Evolutionary conservation across 37 sponge, comb jelly and placozoan species (phyloP), one percentile per base, ranked within the genome.

Genomic region (Axinella damicornis): DNA sequence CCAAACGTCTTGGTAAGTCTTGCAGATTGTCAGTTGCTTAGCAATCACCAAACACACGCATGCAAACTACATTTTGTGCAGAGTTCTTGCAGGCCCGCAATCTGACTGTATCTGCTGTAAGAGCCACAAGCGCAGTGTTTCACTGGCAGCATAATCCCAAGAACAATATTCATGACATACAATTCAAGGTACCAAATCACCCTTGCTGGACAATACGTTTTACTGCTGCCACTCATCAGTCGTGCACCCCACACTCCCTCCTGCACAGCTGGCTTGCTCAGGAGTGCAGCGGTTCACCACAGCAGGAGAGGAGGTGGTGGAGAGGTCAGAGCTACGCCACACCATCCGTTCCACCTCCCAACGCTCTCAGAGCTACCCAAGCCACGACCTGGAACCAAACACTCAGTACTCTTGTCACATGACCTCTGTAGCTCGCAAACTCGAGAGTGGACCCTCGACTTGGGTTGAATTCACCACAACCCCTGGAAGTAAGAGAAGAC

Each of bases 121-220:
- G 69, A 25, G 57, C 39, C 25, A 67, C 76, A 25, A 74, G 56
- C 53, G 86, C 87, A 33, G 20, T 80, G 21, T 66, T 91, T 18
- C 30, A 34, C 27, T 91, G 91, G 91, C 19, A 67, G 0, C 82
- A 91, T 53, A 69, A 60, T 14, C 57, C 84, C 17, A 57, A 71
- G 31, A 53, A 82, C 57, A 82, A 77, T 24, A 64, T 89, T 34
- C 83, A 89, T 35, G 77, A 89, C 38, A 57, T 83, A 30, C 75
- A 61, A 22, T 89, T 89, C 71, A 82, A 89, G 72, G 82, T 81
- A 46, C 46, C 46, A 4, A 46, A 46, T 40, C 6, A n/a, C n/a
- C n/a, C n/a, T n/a, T n/a, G n/a, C n/a, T n/a, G n/a, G n/a, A n/a
- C n/a, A n/a, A n/a, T n/a, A n/a, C n/a, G n/a, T n/a, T n/a, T n/a